Percentiles rank a stretch among this genome's conserved stretches.
These are phyloP conservation scores for Babyrousa celebensis DNA, from an alignment of 2,797 vertebrate species.

Conservation along the genomic window DNA sequence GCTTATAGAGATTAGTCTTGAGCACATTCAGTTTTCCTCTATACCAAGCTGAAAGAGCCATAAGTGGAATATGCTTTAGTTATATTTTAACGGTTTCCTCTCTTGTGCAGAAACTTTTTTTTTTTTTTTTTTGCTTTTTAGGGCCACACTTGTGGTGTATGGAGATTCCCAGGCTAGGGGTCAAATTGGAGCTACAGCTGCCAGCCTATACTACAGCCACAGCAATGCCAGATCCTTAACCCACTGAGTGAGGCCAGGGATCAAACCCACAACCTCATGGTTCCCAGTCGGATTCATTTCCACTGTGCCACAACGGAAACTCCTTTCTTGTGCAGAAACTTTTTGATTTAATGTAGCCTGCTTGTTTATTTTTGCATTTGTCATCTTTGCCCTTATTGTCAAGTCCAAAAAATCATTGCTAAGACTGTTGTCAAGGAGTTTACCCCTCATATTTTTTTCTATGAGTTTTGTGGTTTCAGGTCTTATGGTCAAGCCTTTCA, in stretches of 20 bases:
- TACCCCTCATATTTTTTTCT: neutral
- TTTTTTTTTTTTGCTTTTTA: too few relatives aligned
- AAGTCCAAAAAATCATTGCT: neutral
- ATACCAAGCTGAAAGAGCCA: neutral
- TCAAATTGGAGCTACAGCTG: too few relatives aligned
- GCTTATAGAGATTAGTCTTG: neutral
- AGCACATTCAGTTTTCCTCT: neutral
- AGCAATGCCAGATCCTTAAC: too few relatives aligned
- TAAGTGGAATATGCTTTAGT: neutral
- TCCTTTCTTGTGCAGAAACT: neutral
- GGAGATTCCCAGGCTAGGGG: too few relatives aligned
- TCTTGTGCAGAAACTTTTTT: neutral
- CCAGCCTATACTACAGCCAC: too few relatives aligned
- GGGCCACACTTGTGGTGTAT: too few relatives aligned
- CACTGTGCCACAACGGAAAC: too few relatives aligned
- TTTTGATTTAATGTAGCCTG: neutral
- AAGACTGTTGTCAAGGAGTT: neutral
- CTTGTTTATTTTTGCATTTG: constrained; percentile 35
- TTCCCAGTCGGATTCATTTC: too few relatives aligned
- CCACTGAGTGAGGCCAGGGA: too few relatives aligned
- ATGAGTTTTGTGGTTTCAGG: neutral
- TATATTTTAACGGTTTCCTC: constrained; percentile 30
- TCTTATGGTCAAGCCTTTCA: neutral
- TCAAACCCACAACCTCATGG: too few relatives aligned
- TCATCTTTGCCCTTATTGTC: constrained; percentile 10